Evolutionary conservation across 2,113 vertebrate genomes (phyloP).

Genomic region (Bolborhynchus lineola): DNA sequence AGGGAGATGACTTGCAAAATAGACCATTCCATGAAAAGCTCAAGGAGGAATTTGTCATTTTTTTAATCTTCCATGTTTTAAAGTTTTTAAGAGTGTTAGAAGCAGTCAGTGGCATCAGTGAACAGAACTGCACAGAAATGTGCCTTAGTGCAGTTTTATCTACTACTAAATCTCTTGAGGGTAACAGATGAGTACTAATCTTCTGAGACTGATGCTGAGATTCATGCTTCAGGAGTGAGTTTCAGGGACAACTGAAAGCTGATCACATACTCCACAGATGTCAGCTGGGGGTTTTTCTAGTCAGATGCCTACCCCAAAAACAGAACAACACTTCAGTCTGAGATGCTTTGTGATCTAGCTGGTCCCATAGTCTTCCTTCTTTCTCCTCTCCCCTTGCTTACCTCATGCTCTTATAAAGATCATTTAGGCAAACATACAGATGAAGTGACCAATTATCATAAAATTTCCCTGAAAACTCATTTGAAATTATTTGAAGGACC

Average conservation of each 20-base stretch:
- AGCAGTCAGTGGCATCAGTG: neutral
- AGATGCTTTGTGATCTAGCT: neutral
- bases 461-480: neutral
- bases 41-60: neutral
- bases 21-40: neutral
- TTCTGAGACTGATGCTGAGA: neutral
- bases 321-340: neutral
- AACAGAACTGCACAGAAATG: neutral
- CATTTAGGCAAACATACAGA: neutral
- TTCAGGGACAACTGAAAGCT: neutral
- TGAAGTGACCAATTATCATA: neutral
- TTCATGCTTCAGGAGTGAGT: neutral
- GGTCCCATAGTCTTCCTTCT: neutral
- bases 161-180: neutral
- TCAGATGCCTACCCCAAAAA: neutral
- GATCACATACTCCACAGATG: neutral
- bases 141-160: neutral
- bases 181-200: neutral
- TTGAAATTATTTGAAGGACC: neutral
- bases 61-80: neutral
- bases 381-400: neutral
- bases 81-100: neutral
- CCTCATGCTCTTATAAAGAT: neutral
- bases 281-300: neutral
- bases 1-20: neutral